These are phyloP conservation scores for Amblyornis subalaris DNA, from an alignment of 2,113 vertebrate species.

Conservation along the genomic window DNA sequence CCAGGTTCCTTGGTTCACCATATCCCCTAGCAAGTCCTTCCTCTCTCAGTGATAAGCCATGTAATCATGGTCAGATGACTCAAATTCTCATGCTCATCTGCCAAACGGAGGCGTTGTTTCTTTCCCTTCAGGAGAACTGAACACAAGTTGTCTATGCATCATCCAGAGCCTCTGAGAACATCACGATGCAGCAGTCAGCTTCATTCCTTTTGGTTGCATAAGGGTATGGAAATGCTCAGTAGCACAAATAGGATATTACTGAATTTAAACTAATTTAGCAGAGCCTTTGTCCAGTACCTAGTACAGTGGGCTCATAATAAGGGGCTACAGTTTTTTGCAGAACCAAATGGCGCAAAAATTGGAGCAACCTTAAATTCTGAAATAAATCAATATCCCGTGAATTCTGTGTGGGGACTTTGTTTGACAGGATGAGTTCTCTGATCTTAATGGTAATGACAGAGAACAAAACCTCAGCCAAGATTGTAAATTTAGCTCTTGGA, in stretches of 20 bases:
- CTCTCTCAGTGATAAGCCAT: background rate
- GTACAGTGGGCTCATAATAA: background rate
- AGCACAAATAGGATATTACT: background rate
- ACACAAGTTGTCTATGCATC: background rate
- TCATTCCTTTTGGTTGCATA: background rate
- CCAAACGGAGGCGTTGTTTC: background rate
- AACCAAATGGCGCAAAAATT: background rate
- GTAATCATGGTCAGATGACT: background rate
- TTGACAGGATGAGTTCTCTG: background rate
- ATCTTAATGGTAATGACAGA: background rate
- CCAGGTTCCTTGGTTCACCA: background rate
- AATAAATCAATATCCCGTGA: background rate
- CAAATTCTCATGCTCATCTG: background rate
- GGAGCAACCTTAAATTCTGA: background rate
- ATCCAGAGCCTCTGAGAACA: background rate
- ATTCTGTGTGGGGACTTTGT: background rate
- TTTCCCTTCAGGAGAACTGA: background rate
- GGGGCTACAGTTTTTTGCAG: background rate
- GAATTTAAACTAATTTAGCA: background rate
- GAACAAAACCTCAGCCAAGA: background rate
- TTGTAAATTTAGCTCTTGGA: background rate
- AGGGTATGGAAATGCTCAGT: background rate
- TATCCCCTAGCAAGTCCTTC: background rate
- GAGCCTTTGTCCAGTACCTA: background rate
- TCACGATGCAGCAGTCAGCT: background rate